Percentiles rank a stretch among this genome's conserved stretches.
These are phyloP conservation scores for Gobiocypris rarus DNA, from an alignment of 2,113 vertebrate species.

Conservation along the genomic window DNA sequence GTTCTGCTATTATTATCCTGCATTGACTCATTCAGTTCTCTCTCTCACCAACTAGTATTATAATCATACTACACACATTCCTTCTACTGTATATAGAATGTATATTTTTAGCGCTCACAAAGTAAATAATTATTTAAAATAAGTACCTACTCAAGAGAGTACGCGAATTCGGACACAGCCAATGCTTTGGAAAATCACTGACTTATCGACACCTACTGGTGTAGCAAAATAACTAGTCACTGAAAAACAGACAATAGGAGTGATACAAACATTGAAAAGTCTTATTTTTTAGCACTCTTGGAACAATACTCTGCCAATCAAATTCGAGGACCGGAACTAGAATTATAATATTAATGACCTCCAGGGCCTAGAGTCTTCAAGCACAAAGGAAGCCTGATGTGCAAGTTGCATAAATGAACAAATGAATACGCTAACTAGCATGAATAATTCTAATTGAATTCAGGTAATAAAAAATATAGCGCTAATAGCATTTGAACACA, in stretches of 20 bases:
- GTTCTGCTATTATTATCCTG: too few relatives aligned
- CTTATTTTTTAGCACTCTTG: background rate
- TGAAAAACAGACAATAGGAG: too few relatives aligned
- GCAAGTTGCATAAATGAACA: background rate
- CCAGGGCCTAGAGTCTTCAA: background rate
- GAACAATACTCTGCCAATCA: background rate
- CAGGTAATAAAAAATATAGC: background rate
- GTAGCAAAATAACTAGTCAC: background rate
- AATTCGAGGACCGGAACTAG: background rate
- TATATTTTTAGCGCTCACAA: too few relatives aligned
- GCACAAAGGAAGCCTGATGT: background rate
- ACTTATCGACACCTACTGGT: background rate
- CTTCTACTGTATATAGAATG: too few relatives aligned
- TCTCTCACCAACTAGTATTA: too few relatives aligned
- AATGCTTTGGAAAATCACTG: background rate
- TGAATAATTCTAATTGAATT: background rate
- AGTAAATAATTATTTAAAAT: too few relatives aligned
- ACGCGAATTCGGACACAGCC: background rate
- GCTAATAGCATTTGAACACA: background rate
- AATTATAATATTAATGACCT: conserved; percentile 8
- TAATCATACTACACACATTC: too few relatives aligned
- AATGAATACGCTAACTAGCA: background rate
- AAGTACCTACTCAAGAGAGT: background rate
- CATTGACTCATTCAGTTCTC: too few relatives aligned
- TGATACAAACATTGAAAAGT: too few relatives aligned